phyloP scores from a whole-genome alignment of 2,888 invertebrate genomes.

The Sipha maydis region DNA sequence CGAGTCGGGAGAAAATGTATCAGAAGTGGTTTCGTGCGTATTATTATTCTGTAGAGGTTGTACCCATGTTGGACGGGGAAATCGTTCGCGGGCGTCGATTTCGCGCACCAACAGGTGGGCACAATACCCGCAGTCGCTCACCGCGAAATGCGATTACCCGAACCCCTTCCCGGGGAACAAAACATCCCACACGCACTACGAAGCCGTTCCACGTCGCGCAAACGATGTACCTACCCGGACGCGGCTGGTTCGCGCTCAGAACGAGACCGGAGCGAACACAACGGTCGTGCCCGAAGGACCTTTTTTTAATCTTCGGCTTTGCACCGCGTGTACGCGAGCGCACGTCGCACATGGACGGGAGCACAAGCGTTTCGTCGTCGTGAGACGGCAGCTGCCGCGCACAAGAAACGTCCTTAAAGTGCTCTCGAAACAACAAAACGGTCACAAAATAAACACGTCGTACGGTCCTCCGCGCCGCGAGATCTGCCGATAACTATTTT shows the following conservation, averaged over 20 bases:
- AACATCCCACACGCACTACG: not conserved
- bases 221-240: not conserved
- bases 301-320: conserved; percentile 16
- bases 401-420: conserved; percentile 30
- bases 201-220: not conserved
- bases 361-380: conserved; percentile 1
- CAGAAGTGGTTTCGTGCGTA: not conserved
- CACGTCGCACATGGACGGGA: not conserved
- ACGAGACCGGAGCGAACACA: not conserved
- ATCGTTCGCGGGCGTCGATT: conserved; percentile 37
- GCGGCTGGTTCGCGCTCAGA: not conserved
- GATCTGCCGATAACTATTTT: conserved; percentile 37
- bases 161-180: not conserved
- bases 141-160: conserved; percentile 29
- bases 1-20: not conserved
- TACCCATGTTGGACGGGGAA: not conserved
- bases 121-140: not conserved
- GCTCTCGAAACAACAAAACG: conserved; percentile 46
- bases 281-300: not conserved
- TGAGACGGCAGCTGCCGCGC: not conserved
- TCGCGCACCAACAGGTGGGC: conserved; percentile 58
- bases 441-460: conserved; percentile 38
- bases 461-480: not conserved
- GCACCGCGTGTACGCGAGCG: not conserved
- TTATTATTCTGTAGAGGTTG: not conserved